A percentile compares a stretch with the other conserved stretches of the same genome.
phyloP scores from a whole-genome alignment of 1,140 invertebrate genomes.

The Drosophila pseudoananassae region DNA sequence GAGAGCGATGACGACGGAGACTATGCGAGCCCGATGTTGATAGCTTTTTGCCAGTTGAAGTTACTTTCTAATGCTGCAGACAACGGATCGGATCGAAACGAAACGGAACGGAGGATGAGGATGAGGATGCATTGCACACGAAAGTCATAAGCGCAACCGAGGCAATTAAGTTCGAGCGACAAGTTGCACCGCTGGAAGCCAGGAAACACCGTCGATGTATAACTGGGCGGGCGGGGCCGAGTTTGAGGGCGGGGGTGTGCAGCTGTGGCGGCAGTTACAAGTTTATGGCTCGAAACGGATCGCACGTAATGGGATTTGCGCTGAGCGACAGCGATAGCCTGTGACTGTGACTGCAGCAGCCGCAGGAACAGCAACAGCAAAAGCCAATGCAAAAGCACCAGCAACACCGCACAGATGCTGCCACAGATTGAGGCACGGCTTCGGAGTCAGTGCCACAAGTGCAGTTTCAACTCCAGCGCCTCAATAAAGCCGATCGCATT shows the following conservation, averaged over 20 bases:
- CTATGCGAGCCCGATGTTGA: slow-evolving; percentile 61
- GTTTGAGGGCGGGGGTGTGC: slow-evolving; percentile 27
- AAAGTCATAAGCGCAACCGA: slow-evolving; percentile 80
- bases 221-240: slow-evolving; percentile 17
- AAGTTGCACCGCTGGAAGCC: slow-evolving; percentile 80
- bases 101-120: slow-evolving; percentile 35
- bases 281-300: slow-evolving; percentile 82
- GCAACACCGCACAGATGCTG: slow-evolving; percentile 5
- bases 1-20: slow-evolving; percentile 34
- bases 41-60: slow-evolving; percentile 63
- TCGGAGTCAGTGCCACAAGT: slow-evolving; percentile 13
- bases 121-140: slow-evolving; percentile 77
- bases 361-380: slow-evolving; percentile 17
- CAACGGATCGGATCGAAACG: slow-evolving; percentile 27
- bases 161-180: slow-evolving; percentile 81
- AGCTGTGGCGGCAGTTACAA: slow-evolving; percentile 64
- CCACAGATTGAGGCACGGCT: neutral
- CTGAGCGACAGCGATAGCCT: slow-evolving; percentile 78
- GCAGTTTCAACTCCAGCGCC: slow-evolving; percentile 49
- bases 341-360: slow-evolving; percentile 55
- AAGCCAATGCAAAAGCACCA: slow-evolving; percentile 11
- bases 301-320: slow-evolving; percentile 81
- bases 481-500: slow-evolving; percentile 82
- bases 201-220: slow-evolving; percentile 41
- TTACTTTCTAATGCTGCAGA: slow-evolving; percentile 77